Conservation (phyloP, 1,140 invertebrate genomes). For the Drosophila lacteicornis region DNA sequence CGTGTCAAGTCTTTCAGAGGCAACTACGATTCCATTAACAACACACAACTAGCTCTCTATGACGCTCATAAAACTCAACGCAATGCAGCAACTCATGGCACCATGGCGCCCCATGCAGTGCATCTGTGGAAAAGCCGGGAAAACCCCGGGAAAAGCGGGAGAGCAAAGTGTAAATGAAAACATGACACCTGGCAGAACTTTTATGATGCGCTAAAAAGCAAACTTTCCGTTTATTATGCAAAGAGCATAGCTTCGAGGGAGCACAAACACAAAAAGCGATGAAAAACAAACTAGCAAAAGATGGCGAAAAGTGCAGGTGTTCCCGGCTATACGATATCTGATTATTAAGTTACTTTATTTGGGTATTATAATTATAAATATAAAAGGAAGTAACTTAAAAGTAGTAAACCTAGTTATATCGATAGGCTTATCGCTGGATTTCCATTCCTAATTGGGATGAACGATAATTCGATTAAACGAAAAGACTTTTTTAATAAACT, state of each 20-base stretch:
- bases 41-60: slow-evolving; percentile 30
- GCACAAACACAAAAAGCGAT: slow-evolving; percentile 3
- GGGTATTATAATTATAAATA: neutral
- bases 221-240: slow-evolving; percentile 72
- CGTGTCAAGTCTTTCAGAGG: slow-evolving; percentile 47
- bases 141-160: slow-evolving; percentile 22
- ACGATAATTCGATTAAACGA: too few species aligned
- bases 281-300: slow-evolving; percentile 23
- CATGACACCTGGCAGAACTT: slow-evolving; percentile 78
- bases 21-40: slow-evolving; percentile 46
- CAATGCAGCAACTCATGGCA: slow-evolving; percentile 12
- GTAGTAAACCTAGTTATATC: neutral
- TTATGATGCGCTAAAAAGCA: slow-evolving; percentile 70
- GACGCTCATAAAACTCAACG: slow-evolving; percentile 46
- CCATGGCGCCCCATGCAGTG: slow-evolving; percentile 31
- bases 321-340: slow-evolving; percentile 13
- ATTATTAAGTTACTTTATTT: neutral
- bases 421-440: neutral
- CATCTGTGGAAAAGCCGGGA: slow-evolving; percentile 19
- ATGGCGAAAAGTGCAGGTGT: slow-evolving; percentile 14
- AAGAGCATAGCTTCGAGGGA: slow-evolving; percentile 37
- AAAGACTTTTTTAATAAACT: too few species aligned
- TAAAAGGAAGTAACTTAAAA: neutral
- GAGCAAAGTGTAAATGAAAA: slow-evolving; percentile 79
- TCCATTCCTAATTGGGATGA: neutral